phyloP scores from a whole-genome alignment of 2,113 vertebrate genomes.

The Erythrocercus mccallii region DNA sequence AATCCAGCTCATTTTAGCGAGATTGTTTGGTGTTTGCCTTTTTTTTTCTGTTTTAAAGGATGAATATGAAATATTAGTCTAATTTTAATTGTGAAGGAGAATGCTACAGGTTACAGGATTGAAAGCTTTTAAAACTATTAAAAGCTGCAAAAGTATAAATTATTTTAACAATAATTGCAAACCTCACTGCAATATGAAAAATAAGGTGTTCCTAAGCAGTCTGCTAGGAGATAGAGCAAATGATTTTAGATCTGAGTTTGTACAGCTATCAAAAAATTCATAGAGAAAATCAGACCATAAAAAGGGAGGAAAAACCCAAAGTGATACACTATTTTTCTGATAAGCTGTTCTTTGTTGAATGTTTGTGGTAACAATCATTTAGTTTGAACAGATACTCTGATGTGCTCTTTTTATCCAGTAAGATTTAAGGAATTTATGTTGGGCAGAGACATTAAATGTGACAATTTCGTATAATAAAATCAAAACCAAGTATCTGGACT shows the following conservation, averaged over 20 bases:
- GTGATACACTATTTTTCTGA: neutral
- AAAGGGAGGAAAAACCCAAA: neutral
- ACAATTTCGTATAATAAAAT: neutral
- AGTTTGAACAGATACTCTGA: neutral
- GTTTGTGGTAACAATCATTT: neutral
- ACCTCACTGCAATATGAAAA: neutral
- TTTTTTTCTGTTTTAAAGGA: neutral
- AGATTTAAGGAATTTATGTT: neutral
- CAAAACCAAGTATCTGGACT: neutral
- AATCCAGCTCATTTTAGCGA: neutral
- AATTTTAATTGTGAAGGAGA: neutral
- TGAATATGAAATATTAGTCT: neutral
- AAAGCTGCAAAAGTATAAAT: neutral
- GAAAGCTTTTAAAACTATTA: neutral
- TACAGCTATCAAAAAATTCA: neutral
- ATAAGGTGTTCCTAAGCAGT: neutral
- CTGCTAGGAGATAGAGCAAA: neutral
- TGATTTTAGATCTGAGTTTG: neutral
- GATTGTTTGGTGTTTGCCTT: accelerated
- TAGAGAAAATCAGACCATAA: neutral
- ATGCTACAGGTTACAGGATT: neutral
- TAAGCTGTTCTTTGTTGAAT: neutral
- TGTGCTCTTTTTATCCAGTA: neutral
- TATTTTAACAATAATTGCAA: neutral
- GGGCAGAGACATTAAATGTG: neutral